These are phyloP conservation scores for Ypsolopha sequella DNA, from an alignment of 2,888 invertebrate species.

Conservation along the genomic window DNA sequence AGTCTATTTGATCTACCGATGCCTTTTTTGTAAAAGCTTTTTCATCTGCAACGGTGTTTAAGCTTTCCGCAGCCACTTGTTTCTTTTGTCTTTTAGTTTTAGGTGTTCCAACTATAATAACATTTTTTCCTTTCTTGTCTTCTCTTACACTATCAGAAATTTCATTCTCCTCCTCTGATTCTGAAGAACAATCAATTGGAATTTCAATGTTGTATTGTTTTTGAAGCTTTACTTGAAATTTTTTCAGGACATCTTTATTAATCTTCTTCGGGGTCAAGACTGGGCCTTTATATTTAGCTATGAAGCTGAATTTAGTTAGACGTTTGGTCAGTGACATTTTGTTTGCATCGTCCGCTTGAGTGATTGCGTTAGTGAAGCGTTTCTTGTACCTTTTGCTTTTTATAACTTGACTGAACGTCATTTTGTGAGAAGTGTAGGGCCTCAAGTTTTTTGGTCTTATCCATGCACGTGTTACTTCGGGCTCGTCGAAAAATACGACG, in stretches of 20 bases:
- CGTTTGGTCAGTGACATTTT: slow-evolving; percentile 34
- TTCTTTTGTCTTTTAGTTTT: too few species aligned
- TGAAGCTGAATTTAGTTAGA: slow-evolving; percentile 53
- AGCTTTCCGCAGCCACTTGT: too few species aligned
- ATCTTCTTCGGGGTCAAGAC: slow-evolving; percentile 43
- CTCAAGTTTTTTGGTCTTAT: slow-evolving; percentile 38
- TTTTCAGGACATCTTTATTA: slow-evolving; percentile 26
- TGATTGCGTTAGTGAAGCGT: slow-evolving; percentile 39
- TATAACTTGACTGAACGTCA: slow-evolving; percentile 13
- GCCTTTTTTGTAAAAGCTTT: too few species aligned
- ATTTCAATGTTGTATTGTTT: slow-evolving; percentile 37
- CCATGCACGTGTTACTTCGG: slow-evolving; percentile 58
- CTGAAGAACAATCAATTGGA: slow-evolving; percentile 24
- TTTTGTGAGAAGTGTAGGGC: slow-evolving; percentile 35
- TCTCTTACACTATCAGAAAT: not conserved
- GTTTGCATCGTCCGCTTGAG: slow-evolving; percentile 49
- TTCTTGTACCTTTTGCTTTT: slow-evolving; percentile 25
- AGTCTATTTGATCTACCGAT: slow-evolving; percentile 24
- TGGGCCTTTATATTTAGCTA: slow-evolving; percentile 46
- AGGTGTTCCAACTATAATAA: slow-evolving; percentile 13
- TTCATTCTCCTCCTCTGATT: slow-evolving; percentile 23
- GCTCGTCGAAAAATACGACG: slow-evolving; percentile 63
- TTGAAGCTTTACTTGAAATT: slow-evolving; percentile 33
- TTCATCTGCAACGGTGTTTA: too few species aligned
- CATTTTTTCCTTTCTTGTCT: slow-evolving; percentile 16